phyloP scores from a whole-genome alignment of 1,140 invertebrate species.

The Scaptodrosophila lebanonensis region DNA sequence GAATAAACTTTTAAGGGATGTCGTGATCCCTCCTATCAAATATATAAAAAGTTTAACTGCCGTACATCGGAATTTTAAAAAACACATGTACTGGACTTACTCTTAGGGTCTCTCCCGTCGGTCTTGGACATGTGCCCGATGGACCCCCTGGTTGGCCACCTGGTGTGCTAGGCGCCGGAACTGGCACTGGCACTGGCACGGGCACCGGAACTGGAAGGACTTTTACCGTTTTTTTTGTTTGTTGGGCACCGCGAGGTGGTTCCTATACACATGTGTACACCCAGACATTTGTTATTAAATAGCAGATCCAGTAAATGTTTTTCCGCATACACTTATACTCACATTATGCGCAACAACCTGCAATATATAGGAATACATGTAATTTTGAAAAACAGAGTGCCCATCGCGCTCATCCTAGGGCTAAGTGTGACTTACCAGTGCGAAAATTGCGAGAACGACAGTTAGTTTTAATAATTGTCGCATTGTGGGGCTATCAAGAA shows the following conservation, averaged over 20 bases:
- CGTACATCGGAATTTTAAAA: too few species aligned
- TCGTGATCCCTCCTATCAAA: too few species aligned
- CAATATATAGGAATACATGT: not conserved
- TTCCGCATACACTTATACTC: conserved; percentile 7
- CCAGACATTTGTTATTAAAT: conserved; percentile 15
- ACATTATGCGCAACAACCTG: conserved; percentile 29
- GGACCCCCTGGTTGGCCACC: conserved; percentile 1
- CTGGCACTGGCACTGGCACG: conserved; percentile 24
- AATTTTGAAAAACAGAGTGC: not conserved
- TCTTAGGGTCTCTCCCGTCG: conserved; percentile 34
- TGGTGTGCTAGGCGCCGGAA: not conserved
- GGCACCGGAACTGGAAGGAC: conserved; percentile 26
- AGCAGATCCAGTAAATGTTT: not conserved
- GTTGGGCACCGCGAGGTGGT: too few species aligned
- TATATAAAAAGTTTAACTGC: too few species aligned
- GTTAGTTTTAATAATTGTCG: conserved; percentile 6
- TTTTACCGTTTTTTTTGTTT: conserved; percentile 19
- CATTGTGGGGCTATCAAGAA: conserved; percentile 13
- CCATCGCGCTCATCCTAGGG: not conserved
- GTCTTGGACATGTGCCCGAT: conserved; percentile 41
- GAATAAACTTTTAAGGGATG: too few species aligned
- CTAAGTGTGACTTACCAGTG: conserved; percentile 17
- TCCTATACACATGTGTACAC: too few species aligned
- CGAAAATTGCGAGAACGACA: not conserved
- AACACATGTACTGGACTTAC: conserved; percentile 43